A percentile compares a stretch with the other conserved stretches of the same genome.
phyloP scores from a whole-genome alignment of 2,888 invertebrate genomes.

The Ennomos fuscantarius region DNA sequence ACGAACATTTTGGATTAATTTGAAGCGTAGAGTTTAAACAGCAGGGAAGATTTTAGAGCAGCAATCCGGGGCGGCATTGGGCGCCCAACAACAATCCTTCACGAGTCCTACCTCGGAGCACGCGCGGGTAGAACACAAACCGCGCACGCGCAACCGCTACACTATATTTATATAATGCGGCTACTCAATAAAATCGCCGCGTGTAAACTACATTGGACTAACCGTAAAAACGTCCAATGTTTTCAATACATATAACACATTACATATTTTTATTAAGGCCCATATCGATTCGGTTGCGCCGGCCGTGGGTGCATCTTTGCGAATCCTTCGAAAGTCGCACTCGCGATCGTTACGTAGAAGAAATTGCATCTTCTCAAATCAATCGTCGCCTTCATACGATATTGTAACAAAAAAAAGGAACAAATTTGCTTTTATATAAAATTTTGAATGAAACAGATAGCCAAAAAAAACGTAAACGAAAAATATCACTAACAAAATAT shows the following conservation, averaged over 20 bases:
- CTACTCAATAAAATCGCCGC: slow-evolving; percentile 83
- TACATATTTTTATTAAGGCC: slow-evolving; percentile 47
- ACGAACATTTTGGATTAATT: slow-evolving; percentile 17
- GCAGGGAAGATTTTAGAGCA: slow-evolving; percentile 48
- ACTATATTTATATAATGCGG: slow-evolving; percentile 71
- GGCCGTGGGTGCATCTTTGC: slow-evolving; percentile 42
- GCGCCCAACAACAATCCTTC: slow-evolving; percentile 42
- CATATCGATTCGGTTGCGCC: slow-evolving; percentile 42
- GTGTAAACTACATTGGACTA: slow-evolving; percentile 76
- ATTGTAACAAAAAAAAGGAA: slow-evolving; percentile 59
- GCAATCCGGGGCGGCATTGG: slow-evolving; percentile 50
- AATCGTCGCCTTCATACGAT: slow-evolving; percentile 41
- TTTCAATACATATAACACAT: slow-evolving; percentile 47
- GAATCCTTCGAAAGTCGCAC: slow-evolving; percentile 43
- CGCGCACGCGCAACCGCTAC: slow-evolving; percentile 48
- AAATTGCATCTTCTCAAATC: slow-evolving; percentile 44
- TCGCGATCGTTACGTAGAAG: slow-evolving; percentile 44
- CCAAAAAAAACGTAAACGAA: slow-evolving; percentile 73
- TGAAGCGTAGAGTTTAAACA: slow-evolving; percentile 25
- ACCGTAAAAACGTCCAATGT: slow-evolving; percentile 67
- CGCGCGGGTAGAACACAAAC: slow-evolving; percentile 40
- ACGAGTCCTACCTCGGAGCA: slow-evolving; percentile 33
- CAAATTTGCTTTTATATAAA: slow-evolving; percentile 51
- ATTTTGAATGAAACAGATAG: slow-evolving; percentile 64
- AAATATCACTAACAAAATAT: slow-evolving; percentile 72